A percentile compares a stretch with the other conserved stretches of the same genome.
Conservation (phyloP, 2,797 vertebrate genomes). For the Cacajao melanocephalus region DNA sequence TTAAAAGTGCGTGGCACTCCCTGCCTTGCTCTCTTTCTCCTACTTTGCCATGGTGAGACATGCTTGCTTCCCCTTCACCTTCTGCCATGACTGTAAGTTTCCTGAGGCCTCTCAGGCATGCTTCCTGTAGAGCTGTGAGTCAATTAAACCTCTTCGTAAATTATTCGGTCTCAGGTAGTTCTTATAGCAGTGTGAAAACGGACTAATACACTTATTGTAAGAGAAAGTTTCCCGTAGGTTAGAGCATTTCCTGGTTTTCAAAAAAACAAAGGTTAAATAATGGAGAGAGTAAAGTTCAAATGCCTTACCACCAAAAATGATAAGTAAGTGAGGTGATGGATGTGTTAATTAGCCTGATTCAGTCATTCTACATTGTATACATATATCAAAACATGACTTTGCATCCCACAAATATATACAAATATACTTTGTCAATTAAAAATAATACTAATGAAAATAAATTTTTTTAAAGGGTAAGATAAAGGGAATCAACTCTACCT, state of each 20-base stretch:
- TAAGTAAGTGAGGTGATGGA: background rate
- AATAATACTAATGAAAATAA: background rate
- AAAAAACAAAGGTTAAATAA: background rate
- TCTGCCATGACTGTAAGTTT: background rate
- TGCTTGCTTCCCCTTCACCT: background rate
- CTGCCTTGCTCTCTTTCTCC: background rate
- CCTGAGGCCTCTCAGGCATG: background rate
- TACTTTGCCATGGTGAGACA: background rate
- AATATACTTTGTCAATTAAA: background rate
- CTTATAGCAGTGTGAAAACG: background rate
- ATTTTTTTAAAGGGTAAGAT: background rate
- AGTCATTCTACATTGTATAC: background rate
- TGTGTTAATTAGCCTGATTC: background rate
- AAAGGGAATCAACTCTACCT: background rate
- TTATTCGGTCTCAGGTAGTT: background rate
- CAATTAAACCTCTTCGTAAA: background rate
- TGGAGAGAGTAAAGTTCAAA: background rate
- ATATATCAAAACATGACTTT: background rate
- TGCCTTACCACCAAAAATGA: background rate
- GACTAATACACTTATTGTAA: background rate
- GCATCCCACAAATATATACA: background rate
- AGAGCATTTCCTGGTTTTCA: slow-evolving; percentile 32
- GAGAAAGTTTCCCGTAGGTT: background rate
- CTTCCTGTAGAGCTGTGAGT: background rate
- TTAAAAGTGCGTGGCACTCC: background rate